Conservation (phyloP, 2,888 invertebrate species). For the Eristalis tenax region DNA sequence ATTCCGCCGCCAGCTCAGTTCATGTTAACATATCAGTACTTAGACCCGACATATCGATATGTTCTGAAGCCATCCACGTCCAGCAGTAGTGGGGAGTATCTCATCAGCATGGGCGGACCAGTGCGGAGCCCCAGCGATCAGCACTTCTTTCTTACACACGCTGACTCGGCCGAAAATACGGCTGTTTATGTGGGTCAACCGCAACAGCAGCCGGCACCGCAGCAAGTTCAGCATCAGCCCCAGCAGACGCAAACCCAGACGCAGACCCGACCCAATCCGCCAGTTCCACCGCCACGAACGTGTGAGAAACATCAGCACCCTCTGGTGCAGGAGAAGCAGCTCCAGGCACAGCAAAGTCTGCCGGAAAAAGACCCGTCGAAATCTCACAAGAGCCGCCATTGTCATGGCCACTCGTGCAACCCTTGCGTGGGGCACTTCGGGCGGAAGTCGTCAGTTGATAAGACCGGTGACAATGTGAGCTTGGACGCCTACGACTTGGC, state of each 20-base stretch:
- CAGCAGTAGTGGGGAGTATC: conserved; percentile 86
- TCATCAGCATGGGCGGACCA: conserved; percentile 87
- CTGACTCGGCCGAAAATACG: conserved; percentile 80
- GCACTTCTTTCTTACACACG: conserved; percentile 86
- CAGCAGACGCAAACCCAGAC: conserved; percentile 51
- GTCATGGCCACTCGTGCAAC: conserved; percentile 85
- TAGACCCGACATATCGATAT: conserved; percentile 88
- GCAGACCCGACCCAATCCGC: conserved; percentile 74
- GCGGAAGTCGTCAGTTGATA: conserved; percentile 82
- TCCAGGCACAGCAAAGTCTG: conserved; percentile 67
- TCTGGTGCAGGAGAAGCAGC: conserved; percentile 67
- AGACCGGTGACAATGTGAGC: conserved; percentile 86
- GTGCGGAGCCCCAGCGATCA: conserved; percentile 85
- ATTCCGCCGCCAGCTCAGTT: conserved; percentile 82
- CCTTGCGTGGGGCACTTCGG: conserved; percentile 86
- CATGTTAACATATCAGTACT: conserved; percentile 86
- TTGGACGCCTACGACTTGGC: conserved; percentile 93
- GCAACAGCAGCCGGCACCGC: conserved; percentile 78
- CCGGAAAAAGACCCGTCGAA: conserved; percentile 60
- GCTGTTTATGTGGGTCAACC: conserved; percentile 78
- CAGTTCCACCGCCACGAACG: conserved; percentile 78
- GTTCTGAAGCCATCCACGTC: conserved; percentile 86
- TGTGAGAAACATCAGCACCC: conserved; percentile 78
- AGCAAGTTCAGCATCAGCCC: conserved; percentile 75
- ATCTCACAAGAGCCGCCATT: conserved; percentile 76